Percentiles rank a stretch among this genome's conserved stretches.
phyloP scores from a whole-genome alignment of 2,797 vertebrate genomes.

The Setipinna tenuifilis region DNA sequence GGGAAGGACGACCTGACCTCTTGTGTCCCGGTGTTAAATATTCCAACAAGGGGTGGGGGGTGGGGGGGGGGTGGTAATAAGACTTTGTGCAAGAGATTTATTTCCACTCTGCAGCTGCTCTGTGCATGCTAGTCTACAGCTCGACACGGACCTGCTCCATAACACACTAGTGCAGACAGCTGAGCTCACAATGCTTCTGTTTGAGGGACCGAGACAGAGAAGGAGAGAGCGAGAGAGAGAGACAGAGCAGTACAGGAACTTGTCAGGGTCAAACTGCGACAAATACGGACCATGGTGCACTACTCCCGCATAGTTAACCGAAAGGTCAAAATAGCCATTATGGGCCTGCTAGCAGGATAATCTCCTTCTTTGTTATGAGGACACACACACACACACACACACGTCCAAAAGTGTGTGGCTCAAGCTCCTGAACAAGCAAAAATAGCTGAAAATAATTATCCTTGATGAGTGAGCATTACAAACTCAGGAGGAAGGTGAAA shows the following conservation, averaged over 20 bases:
- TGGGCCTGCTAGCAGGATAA: neutral
- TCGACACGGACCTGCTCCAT: neutral
- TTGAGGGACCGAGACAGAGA: neutral
- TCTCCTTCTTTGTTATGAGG: neutral
- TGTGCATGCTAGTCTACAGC: neutral
- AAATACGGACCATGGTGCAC: neutral
- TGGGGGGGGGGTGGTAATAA: neutral
- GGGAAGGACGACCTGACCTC: neutral
- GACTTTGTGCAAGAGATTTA: neutral
- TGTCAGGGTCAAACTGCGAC: neutral
- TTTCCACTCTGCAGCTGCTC: neutral
- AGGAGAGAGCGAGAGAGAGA: too few relatives aligned
- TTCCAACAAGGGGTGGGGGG: neutral
- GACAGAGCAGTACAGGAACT: neutral
- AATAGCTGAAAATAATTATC: too few relatives aligned
- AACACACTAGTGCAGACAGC: neutral
- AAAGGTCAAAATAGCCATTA: neutral
- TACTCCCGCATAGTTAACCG: neutral
- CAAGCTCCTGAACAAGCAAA: too few relatives aligned
- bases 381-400: neutral
- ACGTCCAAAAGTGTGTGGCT: neutral
- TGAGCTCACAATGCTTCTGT: neutral
- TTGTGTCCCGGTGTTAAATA: neutral
- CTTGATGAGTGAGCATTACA: too few relatives aligned
- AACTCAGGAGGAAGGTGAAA: too few relatives aligned